A percentile compares a stretch with the other conserved stretches of the same genome.
These are phyloP conservation scores for Nothoprocta perdicaria DNA, from an alignment of 2,113 vertebrate species.

Conservation along the genomic window DNA sequence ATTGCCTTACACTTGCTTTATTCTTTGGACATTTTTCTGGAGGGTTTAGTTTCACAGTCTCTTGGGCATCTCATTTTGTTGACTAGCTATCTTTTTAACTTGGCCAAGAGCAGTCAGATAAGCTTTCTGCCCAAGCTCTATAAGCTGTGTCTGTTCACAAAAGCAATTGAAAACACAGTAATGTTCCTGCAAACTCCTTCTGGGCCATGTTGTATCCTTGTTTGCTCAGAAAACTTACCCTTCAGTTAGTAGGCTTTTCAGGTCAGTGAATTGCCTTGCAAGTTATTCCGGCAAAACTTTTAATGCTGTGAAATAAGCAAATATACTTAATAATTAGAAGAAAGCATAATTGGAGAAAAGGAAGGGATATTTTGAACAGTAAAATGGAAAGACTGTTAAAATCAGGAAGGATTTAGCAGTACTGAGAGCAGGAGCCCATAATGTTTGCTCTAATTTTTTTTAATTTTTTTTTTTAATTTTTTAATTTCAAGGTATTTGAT, in stretches of 20 bases:
- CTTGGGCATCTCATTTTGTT: constrained; percentile 44
- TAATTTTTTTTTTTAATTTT: no score
- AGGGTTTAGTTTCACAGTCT: constrained; percentile 63
- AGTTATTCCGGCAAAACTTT: neutral
- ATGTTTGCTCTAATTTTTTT: neutral
- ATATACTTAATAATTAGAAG: neutral
- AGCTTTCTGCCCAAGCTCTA: constrained; percentile 14
- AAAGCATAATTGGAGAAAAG: neutral
- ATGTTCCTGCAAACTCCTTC: constrained; percentile 3
- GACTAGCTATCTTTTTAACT: constrained; percentile 56
- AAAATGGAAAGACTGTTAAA: neutral
- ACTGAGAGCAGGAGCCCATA: neutral
- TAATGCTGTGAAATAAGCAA: neutral
- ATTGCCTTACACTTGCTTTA: constrained; percentile 40
- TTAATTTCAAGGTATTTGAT: neutral
- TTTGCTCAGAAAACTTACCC: constrained; percentile 32
- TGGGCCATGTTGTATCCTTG: constrained; percentile 16
- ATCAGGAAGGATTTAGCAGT: neutral
- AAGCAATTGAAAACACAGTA: constrained; percentile 26
- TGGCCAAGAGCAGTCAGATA: constrained; percentile 51
- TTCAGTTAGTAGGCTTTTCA: neutral
- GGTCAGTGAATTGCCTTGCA: neutral
- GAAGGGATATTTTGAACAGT: accelerated
- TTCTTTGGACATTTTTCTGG: constrained; percentile 57
- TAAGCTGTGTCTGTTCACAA: constrained; percentile 49